These are phyloP conservation scores for Peromyscus nudipes DNA, from an alignment of 2,797 vertebrate genomes.

Conservation along the genomic window DNA sequence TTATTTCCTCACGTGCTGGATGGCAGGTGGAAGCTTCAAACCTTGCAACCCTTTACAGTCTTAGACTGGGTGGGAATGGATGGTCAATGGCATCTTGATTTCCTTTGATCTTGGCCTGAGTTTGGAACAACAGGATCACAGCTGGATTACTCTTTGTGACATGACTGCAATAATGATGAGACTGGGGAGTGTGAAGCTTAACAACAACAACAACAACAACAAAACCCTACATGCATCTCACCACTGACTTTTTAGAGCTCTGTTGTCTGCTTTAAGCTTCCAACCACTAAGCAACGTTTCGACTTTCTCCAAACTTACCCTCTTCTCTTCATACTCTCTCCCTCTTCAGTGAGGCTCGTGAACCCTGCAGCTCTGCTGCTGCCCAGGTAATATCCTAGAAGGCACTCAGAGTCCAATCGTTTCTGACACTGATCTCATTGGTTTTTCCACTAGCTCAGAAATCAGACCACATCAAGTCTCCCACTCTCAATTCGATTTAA, in stretches of 20 bases:
- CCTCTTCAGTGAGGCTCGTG: neutral
- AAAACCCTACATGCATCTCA: neutral
- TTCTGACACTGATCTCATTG: neutral
- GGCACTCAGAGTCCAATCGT: neutral
- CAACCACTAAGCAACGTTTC: neutral
- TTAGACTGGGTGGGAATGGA: neutral
- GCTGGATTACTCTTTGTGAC: neutral
- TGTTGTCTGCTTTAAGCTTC: neutral
- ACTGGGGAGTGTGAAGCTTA: too few species aligned
- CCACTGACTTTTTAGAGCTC: neutral
- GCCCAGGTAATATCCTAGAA: conserved; percentile 22
- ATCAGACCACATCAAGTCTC: neutral
- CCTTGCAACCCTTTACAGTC: neutral
- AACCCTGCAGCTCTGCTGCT: neutral
- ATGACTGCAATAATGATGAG: neutral
- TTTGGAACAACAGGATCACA: neutral
- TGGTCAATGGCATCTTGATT: neutral
- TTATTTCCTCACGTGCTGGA: neutral
- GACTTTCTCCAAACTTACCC: neutral
- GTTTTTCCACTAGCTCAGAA: neutral
- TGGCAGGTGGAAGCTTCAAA: neutral
- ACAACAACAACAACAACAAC: neutral
- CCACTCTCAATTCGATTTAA: conserved; percentile 7
- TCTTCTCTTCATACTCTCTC: neutral
- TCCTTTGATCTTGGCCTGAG: neutral